Percentiles rank a stretch among this genome's conserved stretches.
phyloP scores from a whole-genome alignment of 2,888 invertebrate species.

The Sinotaia quadrata region DNA sequence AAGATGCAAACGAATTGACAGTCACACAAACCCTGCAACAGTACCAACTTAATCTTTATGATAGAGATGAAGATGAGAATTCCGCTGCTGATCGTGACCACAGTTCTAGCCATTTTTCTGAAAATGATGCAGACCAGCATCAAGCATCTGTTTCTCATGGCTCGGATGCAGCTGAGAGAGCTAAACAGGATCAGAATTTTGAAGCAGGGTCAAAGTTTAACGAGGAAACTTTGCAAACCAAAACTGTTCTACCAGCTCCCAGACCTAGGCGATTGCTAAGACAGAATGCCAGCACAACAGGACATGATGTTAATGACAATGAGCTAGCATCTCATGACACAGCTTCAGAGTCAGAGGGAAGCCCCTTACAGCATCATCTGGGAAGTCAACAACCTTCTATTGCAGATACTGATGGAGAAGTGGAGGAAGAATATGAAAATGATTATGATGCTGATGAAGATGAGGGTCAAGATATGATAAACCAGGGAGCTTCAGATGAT shows the following conservation, averaged over 20 bases:
- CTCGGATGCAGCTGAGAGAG: background rate
- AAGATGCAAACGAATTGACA: conserved; percentile 38
- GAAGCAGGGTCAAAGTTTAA: background rate
- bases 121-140: background rate
- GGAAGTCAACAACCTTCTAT: conserved; percentile 3
- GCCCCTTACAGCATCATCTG: background rate
- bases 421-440: conserved; percentile 37
- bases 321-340: background rate
- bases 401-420: conserved; percentile 18
- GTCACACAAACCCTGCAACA: conserved; percentile 51
- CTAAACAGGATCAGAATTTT: background rate
- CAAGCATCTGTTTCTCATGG: background rate
- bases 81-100: background rate
- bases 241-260: background rate
- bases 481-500: conserved; percentile 40
- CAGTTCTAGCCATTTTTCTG: background rate
- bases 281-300: background rate
- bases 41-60: conserved; percentile 52
- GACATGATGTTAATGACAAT: background rate
- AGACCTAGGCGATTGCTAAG: conserved; percentile 1
- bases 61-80: conserved; percentile 34
- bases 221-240: background rate
- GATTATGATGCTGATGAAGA: conserved; percentile 40
- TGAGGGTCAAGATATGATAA: conserved; percentile 21
- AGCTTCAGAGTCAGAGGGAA: background rate